Evolutionary conservation across 2,888 invertebrate species (phyloP).

Genomic region (Scaptomyza flava): DNA sequence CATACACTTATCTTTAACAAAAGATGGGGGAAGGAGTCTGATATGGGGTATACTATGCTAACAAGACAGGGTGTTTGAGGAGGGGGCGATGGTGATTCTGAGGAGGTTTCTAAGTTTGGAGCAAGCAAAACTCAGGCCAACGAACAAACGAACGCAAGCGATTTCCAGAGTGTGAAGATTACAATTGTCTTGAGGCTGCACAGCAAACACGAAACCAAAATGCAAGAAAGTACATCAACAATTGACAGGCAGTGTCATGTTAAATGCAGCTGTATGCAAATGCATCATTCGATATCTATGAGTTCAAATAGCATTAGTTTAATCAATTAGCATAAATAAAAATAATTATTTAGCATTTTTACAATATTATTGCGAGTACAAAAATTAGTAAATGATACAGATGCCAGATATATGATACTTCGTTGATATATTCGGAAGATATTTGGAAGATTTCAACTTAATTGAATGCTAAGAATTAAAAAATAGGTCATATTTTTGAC

Average conservation of each 20-base stretch:
- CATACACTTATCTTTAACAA: conserved; percentile 48
- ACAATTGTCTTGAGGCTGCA: conserved; percentile 23
- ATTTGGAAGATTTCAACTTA: too few species aligned
- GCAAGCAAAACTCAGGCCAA: conserved; percentile 10
- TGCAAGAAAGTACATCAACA: neutral
- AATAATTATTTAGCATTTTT: too few species aligned
- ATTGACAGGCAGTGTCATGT: neutral
- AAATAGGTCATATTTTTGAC: too few species aligned
- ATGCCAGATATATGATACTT: too few species aligned
- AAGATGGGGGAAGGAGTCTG: neutral
- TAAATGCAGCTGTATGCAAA: conserved; percentile 4
- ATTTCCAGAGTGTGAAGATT: conserved; percentile 54
- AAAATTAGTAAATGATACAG: too few species aligned
- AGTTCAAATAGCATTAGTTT: too few species aligned
- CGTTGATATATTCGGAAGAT: too few species aligned
- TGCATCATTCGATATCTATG: neutral
- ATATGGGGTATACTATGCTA: neutral
- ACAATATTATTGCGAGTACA: too few species aligned
- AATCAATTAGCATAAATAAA: too few species aligned
- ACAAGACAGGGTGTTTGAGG: neutral
- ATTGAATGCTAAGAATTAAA: too few species aligned
- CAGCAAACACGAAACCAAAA: too few species aligned
- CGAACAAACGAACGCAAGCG: conserved; percentile 39
- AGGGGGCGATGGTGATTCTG: neutral
- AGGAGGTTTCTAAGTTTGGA: neutral